Conservation (phyloP, 1,140 invertebrate species). For the Wasmannia auropunctata region DNA sequence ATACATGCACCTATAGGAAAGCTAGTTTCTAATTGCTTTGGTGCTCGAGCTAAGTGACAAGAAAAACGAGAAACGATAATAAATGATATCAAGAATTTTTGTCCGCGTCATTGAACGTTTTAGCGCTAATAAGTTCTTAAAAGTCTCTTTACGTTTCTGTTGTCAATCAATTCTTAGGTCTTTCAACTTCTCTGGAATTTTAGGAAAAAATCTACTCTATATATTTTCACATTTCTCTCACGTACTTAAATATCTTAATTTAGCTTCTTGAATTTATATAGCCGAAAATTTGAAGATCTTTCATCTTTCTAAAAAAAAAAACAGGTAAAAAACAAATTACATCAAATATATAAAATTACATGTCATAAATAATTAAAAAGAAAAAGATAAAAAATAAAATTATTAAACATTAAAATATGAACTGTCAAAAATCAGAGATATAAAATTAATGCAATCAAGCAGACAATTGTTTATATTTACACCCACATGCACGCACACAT, state of each 20-base stretch:
- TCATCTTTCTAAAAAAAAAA: background rate
- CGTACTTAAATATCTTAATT: background rate
- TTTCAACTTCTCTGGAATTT: background rate
- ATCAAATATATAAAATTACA: background rate
- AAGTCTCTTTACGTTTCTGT: background rate
- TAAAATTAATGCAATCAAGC: no score
- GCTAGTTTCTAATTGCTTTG: constrained; percentile 52
- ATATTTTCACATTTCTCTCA: background rate
- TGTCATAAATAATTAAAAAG: background rate
- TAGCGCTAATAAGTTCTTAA: background rate
- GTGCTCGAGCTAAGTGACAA: constrained; percentile 14
- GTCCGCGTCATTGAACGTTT: background rate
- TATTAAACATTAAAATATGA: background rate
- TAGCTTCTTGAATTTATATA: background rate
- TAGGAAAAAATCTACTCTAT: background rate
- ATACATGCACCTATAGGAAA: constrained; percentile 34
- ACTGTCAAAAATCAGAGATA: background rate
- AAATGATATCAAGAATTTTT: background rate
- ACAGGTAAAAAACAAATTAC: background rate
- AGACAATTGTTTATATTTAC: no score
- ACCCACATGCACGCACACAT: no score
- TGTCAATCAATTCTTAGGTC: background rate
- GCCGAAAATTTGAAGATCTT: background rate
- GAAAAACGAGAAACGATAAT: background rate
- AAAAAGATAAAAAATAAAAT: no score